These are phyloP conservation scores for Drosophila parthenogenetica DNA, from an alignment of 2,888 invertebrate genomes.

Conservation along the genomic window DNA sequence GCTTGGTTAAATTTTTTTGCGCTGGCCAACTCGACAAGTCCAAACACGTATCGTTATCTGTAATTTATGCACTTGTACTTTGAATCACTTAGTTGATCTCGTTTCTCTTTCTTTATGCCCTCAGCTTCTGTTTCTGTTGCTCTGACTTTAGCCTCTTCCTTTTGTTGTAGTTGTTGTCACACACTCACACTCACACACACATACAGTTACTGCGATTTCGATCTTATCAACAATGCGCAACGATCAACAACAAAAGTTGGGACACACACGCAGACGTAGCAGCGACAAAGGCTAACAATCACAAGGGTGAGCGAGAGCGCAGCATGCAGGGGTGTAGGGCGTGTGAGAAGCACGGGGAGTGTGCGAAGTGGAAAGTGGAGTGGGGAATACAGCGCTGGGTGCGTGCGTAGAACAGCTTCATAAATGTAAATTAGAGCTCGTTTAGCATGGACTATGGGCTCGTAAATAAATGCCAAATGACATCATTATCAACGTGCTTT, in stretches of 20 bases:
- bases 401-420: constrained; percentile 83
- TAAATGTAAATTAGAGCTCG: constrained; percentile 84
- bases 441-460: constrained; percentile 83
- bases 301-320: constrained; percentile 1
- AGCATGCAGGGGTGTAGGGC: neutral
- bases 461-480: constrained; percentile 84
- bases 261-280: constrained; percentile 73
- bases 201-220: constrained; percentile 64
- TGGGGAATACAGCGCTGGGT: constrained; percentile 52
- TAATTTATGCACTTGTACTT: constrained; percentile 82
- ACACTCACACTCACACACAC: constrained; percentile 24
- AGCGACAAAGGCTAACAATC: constrained; percentile 44
- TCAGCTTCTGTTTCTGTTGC: constrained; percentile 16
- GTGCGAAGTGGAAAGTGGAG: constrained; percentile 26
- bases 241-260: constrained; percentile 64
- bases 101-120: constrained; percentile 44
- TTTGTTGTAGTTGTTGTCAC: constrained; percentile 44
- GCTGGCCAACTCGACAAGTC: constrained; percentile 37
- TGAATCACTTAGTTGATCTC: constrained; percentile 75
- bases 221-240: constrained; percentile 76
- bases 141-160: constrained; percentile 11
- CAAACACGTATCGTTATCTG: constrained; percentile 74
- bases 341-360: neutral
- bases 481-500: constrained; percentile 81
- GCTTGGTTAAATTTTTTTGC: constrained; percentile 13